Conservation (phyloP, 2,888 invertebrate species). For the Mamestra brassicae region DNA sequence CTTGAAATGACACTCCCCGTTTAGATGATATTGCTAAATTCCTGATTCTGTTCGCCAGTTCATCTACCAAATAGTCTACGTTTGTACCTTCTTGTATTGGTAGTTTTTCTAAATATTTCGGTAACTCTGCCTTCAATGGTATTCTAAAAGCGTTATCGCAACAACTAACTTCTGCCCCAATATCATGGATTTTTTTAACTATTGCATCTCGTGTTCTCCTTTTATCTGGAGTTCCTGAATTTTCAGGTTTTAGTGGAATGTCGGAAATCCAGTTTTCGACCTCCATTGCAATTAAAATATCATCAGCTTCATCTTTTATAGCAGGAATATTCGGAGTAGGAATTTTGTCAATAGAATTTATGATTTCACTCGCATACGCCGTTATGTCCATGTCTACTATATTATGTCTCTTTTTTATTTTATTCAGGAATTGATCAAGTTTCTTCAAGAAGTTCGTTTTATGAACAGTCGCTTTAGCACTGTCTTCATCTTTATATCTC, state of each 20-base stretch:
- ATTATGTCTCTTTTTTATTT: slow-evolving; percentile 71
- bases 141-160: slow-evolving; percentile 60
- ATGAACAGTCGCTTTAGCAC: slow-evolving; percentile 73
- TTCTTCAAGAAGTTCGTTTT: slow-evolving; percentile 74
- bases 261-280: slow-evolving; percentile 81
- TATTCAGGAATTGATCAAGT: slow-evolving; percentile 70
- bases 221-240: slow-evolving; percentile 66
- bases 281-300: slow-evolving; percentile 77
- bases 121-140: slow-evolving; percentile 71
- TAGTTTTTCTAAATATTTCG: slow-evolving; percentile 70
- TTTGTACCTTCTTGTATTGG: slow-evolving; percentile 69
- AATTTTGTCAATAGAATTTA: slow-evolving; percentile 75
- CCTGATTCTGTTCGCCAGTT: slow-evolving; percentile 76
- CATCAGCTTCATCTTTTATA: slow-evolving; percentile 77
- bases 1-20: slow-evolving; percentile 66
- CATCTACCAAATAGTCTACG: slow-evolving; percentile 73
- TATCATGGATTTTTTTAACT: slow-evolving; percentile 74
- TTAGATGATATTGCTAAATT: slow-evolving; percentile 62
- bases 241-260: slow-evolving; percentile 72
- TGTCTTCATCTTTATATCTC: slow-evolving; percentile 74
- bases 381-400: slow-evolving; percentile 12
- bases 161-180: slow-evolving; percentile 65
- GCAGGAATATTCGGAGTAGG: slow-evolving; percentile 76
- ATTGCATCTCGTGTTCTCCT: slow-evolving; percentile 73
- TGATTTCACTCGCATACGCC: slow-evolving; percentile 70